Percentiles rank a stretch among this genome's conserved stretches.
These are phyloP conservation scores for Carettochelys insculpta DNA, from an alignment of 2,113 vertebrate species.

Conservation along the genomic window DNA sequence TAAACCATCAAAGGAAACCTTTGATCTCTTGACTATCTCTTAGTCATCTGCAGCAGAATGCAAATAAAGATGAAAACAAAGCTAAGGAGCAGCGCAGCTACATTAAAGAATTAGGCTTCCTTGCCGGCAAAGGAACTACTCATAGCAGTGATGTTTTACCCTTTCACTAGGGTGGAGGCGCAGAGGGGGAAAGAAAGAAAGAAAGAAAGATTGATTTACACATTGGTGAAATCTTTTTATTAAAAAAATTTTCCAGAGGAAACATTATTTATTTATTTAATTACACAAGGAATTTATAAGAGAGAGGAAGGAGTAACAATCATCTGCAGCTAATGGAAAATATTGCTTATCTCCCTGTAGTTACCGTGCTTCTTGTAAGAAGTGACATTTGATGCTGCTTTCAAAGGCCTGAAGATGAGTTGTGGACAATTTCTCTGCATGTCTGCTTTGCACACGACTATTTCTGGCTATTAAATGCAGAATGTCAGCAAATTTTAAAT, in stretches of 20 bases:
- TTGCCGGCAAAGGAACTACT: slow-evolving; percentile 57
- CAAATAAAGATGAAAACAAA: slow-evolving; percentile 68
- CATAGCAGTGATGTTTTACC: slow-evolving; percentile 51
- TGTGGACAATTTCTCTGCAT: background rate
- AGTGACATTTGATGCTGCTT: background rate
- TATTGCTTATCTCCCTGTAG: background rate
- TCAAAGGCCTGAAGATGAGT: background rate
- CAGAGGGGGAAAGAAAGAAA: slow-evolving; percentile 1
- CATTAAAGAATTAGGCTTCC: slow-evolving; percentile 65
- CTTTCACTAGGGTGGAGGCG: slow-evolving; percentile 24
- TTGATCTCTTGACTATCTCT: slow-evolving; percentile 75
- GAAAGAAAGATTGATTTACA: background rate
- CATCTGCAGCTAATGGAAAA: background rate
- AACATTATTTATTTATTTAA: slow-evolving; percentile 10
- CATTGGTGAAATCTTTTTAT: background rate
- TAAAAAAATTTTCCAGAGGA: slow-evolving; percentile 31
- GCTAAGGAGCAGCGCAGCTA: slow-evolving; percentile 53
- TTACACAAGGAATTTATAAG: background rate
- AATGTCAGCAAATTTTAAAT: background rate
- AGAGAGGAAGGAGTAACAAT: background rate
- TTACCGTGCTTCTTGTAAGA: background rate
- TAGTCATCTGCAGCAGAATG: slow-evolving; percentile 66
- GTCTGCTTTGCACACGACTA: background rate
- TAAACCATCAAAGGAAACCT: slow-evolving; percentile 75
- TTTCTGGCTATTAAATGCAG: background rate